Evolutionary conservation across 1,140 invertebrate genomes (phyloP).

Genomic region (Drosophila murphyi): DNA sequence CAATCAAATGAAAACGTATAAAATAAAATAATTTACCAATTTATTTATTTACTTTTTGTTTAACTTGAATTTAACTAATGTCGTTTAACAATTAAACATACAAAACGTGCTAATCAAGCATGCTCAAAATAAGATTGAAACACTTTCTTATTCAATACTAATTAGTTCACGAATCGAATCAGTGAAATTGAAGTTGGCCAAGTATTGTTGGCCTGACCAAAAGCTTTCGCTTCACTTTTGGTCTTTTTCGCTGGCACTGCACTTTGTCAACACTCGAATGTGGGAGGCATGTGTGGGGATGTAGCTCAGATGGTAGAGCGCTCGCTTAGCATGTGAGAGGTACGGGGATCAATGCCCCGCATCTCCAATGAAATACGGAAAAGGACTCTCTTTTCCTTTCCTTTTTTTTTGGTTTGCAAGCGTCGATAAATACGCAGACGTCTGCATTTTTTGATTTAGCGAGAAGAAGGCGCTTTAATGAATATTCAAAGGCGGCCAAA

Average conservation of each 20-base stretch:
- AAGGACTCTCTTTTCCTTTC: conserved; percentile 37
- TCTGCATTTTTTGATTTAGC: conserved; percentile 64
- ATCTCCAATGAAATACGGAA: conserved; percentile 84
- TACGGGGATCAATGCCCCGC: conserved; percentile 93
- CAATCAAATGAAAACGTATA: too few relatives aligned
- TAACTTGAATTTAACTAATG: not conserved
- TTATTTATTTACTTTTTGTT: too few relatives aligned
- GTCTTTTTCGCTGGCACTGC: conserved; percentile 55
- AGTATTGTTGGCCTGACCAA: conserved; percentile 13
- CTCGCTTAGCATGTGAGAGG: conserved; percentile 94
- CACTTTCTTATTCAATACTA: not conserved
- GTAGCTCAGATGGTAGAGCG: conserved; percentile 94
- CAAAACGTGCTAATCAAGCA: not conserved
- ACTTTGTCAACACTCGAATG: conserved; percentile 51
- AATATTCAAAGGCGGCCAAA: conserved; percentile 76
- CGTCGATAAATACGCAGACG: conserved; percentile 67
- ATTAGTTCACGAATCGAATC: not conserved
- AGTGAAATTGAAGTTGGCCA: conserved; percentile 5
- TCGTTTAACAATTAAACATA: not conserved
- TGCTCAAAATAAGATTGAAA: not conserved
- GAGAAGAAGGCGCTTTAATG: conserved; percentile 68
- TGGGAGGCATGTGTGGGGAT: conserved; percentile 82
- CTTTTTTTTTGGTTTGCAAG: not conserved
- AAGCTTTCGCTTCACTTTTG: conserved; percentile 43
- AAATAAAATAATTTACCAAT: too few relatives aligned